A percentile compares a stretch with the other conserved stretches of the same genome.
Conservation (phyloP, 2,797 vertebrate genomes). For the Anabacerthia variegaticeps region DNA sequence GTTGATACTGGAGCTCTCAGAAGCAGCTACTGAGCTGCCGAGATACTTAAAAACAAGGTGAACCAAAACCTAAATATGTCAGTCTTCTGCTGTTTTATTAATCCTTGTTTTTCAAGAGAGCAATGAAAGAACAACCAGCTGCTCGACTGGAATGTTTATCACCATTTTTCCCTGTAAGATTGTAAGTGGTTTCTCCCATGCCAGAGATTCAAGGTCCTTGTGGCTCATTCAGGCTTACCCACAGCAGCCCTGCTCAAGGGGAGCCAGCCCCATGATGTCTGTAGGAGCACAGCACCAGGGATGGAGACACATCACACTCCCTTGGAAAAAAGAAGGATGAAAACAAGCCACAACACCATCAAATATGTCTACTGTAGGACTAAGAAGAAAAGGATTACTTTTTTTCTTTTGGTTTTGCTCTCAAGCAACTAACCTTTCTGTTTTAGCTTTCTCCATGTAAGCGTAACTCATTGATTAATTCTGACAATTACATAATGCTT, state of each 20-base stretch:
- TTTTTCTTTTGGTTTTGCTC: background rate
- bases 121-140: background rate
- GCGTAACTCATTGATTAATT: slow-evolving; percentile 50
- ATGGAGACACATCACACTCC: background rate
- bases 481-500: slow-evolving; percentile 47
- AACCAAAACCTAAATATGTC: background rate
- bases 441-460: background rate
- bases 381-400: background rate
- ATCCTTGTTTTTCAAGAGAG: background rate
- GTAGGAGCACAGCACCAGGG: accelerated
- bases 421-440: slow-evolving; percentile 29
- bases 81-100: background rate
- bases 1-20: background rate
- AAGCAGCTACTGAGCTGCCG: background rate
- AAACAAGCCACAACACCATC: background rate
- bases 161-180: background rate
- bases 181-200: background rate
- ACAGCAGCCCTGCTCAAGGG: background rate
- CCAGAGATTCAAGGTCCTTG: background rate
- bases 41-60: background rate
- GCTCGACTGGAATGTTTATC: background rate
- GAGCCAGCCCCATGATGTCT: background rate
- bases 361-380: background rate
- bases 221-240: background rate
- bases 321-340: background rate